Base-by-base conservation (phyloP, 2,888 invertebrate genomes). In the Tachina grossa region DNA sequence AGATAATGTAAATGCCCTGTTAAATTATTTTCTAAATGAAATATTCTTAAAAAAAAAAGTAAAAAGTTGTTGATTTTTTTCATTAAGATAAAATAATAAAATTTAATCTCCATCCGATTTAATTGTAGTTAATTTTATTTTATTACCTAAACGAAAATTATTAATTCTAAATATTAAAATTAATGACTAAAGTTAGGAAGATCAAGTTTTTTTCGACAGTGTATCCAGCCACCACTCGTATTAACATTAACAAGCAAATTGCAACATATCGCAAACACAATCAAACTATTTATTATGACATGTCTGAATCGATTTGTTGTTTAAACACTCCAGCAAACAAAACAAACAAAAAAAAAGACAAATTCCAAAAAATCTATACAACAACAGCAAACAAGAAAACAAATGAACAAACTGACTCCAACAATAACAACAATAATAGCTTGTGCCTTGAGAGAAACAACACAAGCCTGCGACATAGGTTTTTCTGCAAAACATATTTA, bases 201-300 rank as follows among this genome's bases (percentile, higher is more conserved):
- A 14, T 10, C 16, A 10, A 61, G 6, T 11, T 22, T 63, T 81
- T 87, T 81, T 31, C 74, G 57, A 10, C 72, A 83, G 82, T 83
- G 75, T 66, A 82, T 71, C 6, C 76, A 80, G 61, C 68, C 66
- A 74, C 61, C 41, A 66, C 14, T 31, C 47, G 75, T 61, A 86
- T 43, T 68, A 80, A 66, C 19, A 71, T 31, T 71, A 82, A 79
- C 82, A 76, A 78, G 76, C 85, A 85, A 87, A 87, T 86, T 82
- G 87, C 86, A 82, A 84, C 78, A 86, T 85, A 79, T 78, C 74
- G 77, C 84, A 78, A 87, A 87, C 84, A 87, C 87, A 87, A 87
- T 86, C 87, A 86, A 85, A 87, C 87, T 87, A 87, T 88, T 88
- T 88, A 87, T 88, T 88, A 88, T 87, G 87, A 87, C 85, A 87